Conservation (phyloP, 2,113 vertebrate species). For the Sus scrofa region T2T-Sscrofa CM000818.6:93913001-93913500, state of each 20-base stretch:
- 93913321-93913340: conserved; percentile 85
- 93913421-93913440: conserved; percentile 77
- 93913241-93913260: conserved; percentile 68
- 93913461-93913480: conserved; percentile 58
- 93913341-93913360: conserved; percentile 84
- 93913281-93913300: conserved; percentile 70
- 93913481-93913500: background rate
- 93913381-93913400: conserved; percentile 60
- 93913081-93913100: background rate
- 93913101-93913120: background rate
- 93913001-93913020: background rate
- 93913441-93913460: conserved; percentile 77
- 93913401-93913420: conserved; percentile 80
- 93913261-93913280: conserved; percentile 84
- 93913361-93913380: conserved; percentile 79
- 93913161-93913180: background rate
- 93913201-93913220: conserved; percentile 20
- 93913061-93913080: background rate
- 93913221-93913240: conserved; percentile 25
- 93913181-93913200: background rate
- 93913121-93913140: background rate
- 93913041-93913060: background rate
- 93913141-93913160: background rate
- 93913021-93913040: background rate
- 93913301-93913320: conserved; percentile 80